A percentile compares a stretch with the other conserved stretches of the same genome.
These are phyloP conservation scores for Leuciscus idus DNA, from an alignment of 2,113 vertebrate genomes.

Conservation along the genomic window DNA sequence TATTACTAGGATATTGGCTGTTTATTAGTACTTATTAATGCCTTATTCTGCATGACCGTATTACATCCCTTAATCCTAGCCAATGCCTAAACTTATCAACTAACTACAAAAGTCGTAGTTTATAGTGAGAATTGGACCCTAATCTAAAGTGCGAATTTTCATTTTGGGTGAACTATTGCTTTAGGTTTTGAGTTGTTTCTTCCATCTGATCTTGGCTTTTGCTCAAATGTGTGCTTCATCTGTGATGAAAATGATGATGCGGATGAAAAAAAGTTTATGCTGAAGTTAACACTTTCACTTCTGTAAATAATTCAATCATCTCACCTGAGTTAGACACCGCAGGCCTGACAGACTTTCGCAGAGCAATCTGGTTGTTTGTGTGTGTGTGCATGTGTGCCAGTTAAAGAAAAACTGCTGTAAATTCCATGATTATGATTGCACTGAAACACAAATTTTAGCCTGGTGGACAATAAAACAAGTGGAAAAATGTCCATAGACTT, in stretches of 20 bases:
- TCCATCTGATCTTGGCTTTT: background rate
- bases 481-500: background rate
- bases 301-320: conserved; percentile 33
- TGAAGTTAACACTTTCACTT: background rate
- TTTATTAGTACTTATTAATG: no score
- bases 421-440: background rate
- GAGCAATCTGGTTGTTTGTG: background rate
- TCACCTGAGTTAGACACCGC: conserved; percentile 6
- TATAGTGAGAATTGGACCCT: no score
- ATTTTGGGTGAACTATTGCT: background rate
- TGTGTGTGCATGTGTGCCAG: background rate
- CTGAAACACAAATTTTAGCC: background rate
- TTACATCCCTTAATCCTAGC: no score
- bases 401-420: background rate
- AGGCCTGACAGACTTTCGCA: conserved; percentile 17
- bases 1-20: no score
- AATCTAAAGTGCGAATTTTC: background rate
- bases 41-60: no score
- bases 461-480: background rate
- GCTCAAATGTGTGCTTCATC: background rate
- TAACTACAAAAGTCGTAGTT: no score
- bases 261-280: background rate
- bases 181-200: background rate
- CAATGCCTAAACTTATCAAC: no score
- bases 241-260: conserved; percentile 20